Evolutionary conservation across 2,113 vertebrate species (phyloP).

Genomic region (Steatornis caripensis): DNA sequence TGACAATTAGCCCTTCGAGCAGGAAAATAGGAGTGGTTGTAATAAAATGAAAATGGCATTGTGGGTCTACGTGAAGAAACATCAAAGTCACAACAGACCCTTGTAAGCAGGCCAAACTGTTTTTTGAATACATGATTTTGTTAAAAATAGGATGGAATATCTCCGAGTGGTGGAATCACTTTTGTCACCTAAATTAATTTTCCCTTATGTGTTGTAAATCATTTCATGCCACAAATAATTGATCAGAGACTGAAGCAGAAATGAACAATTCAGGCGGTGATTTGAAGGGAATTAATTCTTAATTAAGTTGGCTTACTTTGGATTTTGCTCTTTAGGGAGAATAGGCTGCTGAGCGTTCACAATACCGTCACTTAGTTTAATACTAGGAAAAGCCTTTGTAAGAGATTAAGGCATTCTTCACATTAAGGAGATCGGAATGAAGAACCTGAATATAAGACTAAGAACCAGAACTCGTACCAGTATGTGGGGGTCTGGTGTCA

Average conservation of each 20-base stretch:
- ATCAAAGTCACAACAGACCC: neutral
- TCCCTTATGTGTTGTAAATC: conserved; percentile 14
- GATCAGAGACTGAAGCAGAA: conserved; percentile 21
- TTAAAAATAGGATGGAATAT: neutral
- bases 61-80: neutral
- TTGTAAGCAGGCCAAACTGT: neutral
- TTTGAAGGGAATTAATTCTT: conserved; percentile 67
- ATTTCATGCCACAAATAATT: conserved; percentile 39
- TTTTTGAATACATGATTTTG: neutral
- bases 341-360: conserved; percentile 31
- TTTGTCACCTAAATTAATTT: conserved; percentile 58
- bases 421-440: neutral
- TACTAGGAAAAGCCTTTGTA: conserved; percentile 23
- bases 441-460: neutral
- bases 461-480: neutral
- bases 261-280: conserved; percentile 35
- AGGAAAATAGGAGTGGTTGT: neutral
- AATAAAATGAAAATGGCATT: neutral
- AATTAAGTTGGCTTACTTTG: conserved; percentile 62
- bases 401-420: conserved; percentile 35
- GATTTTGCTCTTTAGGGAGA: conserved; percentile 55
- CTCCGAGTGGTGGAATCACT: neutral
- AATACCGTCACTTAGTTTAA: neutral
- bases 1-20: neutral
- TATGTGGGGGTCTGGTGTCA: neutral